Percentiles rank a stretch among this genome's conserved stretches.
phyloP scores from a whole-genome alignment of 2,888 invertebrate genomes.

The Lampropteryx suffumata region DNA sequence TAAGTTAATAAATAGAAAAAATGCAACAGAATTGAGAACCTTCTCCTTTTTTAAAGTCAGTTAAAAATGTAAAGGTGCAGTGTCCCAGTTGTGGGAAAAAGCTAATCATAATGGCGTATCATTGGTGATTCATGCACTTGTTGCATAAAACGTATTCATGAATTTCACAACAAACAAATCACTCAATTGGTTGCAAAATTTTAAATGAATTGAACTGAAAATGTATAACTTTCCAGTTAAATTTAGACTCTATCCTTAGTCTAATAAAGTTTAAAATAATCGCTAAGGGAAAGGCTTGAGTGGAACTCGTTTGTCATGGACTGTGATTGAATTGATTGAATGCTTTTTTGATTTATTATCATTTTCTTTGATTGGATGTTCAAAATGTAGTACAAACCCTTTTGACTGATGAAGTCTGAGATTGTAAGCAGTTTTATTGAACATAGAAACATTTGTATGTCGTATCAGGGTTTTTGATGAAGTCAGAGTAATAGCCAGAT shows the following conservation, averaged over 20 bases:
- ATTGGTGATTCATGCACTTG: not conserved
- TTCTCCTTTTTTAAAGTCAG: no score
- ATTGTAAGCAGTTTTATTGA: not conserved
- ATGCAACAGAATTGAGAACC: no score
- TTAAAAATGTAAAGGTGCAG: no score
- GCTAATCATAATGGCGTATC: no score
- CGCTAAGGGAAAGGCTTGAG: not conserved
- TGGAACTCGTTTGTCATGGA: slow-evolving; percentile 39
- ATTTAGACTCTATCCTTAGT: not conserved
- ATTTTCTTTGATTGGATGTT: slow-evolving; percentile 33
- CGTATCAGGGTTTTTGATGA: no score
- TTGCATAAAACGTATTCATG: slow-evolving; percentile 9
- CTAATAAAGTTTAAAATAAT: not conserved
- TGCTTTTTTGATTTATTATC: slow-evolving; percentile 37
- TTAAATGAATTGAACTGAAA: slow-evolving; percentile 9
- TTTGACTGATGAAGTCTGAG: not conserved
- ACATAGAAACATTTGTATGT: not conserved
- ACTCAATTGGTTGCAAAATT: slow-evolving; percentile 11
- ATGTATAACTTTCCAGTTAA: not conserved
- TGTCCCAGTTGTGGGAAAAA: no score
- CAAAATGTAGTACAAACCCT: slow-evolving; percentile 5
- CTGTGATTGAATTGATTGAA: slow-evolving; percentile 41
- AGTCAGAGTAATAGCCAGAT: no score
- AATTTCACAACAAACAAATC: slow-evolving; percentile 10
- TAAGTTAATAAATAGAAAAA: no score